phyloP scores from a whole-genome alignment of 2,888 invertebrate genomes.

The Standfussiana lucernea region DNA sequence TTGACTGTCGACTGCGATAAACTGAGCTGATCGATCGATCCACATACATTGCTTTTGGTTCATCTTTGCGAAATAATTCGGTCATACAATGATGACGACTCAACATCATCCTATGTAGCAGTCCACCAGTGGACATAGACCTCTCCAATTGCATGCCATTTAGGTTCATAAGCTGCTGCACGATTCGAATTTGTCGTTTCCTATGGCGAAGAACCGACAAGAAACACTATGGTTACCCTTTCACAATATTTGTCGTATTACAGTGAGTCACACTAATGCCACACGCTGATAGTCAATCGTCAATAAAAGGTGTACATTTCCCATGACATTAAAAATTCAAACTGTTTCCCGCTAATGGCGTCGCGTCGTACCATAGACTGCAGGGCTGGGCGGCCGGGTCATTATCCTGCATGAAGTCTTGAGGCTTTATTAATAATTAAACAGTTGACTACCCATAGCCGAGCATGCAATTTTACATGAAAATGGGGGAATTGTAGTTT shows the following conservation, averaged over 20 bases:
- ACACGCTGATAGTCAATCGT: neutral
- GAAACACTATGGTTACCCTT: neutral
- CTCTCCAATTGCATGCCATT: neutral
- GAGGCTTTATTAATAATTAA: conserved; percentile 28
- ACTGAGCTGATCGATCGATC: neutral
- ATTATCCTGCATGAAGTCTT: conserved; percentile 41
- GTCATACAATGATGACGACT: neutral
- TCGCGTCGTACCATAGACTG: conserved; percentile 20
- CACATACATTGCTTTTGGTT: neutral
- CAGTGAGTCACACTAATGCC: neutral
- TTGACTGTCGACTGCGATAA: neutral
- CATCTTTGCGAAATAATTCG: neutral
- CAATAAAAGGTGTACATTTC: conserved; percentile 14
- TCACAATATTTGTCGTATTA: neutral
- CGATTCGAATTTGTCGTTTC: neutral
- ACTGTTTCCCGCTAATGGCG: conserved; percentile 21
- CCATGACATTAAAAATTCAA: conserved; percentile 20
- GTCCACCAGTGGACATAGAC: neutral
- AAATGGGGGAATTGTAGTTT: neutral
- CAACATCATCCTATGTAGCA: neutral
- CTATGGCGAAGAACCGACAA: neutral
- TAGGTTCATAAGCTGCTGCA: neutral
- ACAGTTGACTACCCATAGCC: conserved; percentile 14
- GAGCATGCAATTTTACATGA: conserved; percentile 2
- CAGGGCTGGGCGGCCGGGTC: conserved; percentile 23